Conservation (phyloP, 2,797 vertebrate species). For the Gallinago stenura region DNA sequence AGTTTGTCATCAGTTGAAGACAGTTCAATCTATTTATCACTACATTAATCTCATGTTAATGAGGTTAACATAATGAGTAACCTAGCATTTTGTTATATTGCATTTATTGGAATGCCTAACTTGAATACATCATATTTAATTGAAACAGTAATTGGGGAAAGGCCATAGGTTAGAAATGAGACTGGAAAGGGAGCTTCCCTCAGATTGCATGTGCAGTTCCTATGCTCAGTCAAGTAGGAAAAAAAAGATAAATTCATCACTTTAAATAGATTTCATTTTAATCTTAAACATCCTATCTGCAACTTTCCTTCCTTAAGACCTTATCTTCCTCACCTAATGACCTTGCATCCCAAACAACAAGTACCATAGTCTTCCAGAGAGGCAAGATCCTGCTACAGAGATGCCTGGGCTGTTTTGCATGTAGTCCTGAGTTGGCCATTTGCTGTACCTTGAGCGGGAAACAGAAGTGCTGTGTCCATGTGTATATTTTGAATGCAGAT, state of each 20-base stretch:
- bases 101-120: conserved; percentile 42
- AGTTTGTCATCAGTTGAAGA: conserved; percentile 52
- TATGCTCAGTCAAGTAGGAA: neutral
- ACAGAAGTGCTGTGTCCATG: neutral
- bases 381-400: neutral
- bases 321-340: neutral
- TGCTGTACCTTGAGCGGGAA: neutral
- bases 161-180: neutral
- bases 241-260: neutral
- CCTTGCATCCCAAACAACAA: neutral
- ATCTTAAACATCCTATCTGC: neutral
- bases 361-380: neutral
- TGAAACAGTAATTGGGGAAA: conserved; percentile 43
- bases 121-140: conserved; percentile 54
- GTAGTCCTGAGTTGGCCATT: neutral
- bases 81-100: conserved; percentile 55
- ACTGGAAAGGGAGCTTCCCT: neutral
- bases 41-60: conserved; percentile 58
- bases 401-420: neutral
- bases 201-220: neutral
- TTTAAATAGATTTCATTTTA: neutral
- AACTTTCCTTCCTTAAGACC: neutral
- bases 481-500: neutral
- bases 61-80: conserved; percentile 59
- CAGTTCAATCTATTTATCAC: conserved; percentile 57